Conservation (phyloP, 2,888 invertebrate species). For the Coelogynopora nodosa region DNA sequence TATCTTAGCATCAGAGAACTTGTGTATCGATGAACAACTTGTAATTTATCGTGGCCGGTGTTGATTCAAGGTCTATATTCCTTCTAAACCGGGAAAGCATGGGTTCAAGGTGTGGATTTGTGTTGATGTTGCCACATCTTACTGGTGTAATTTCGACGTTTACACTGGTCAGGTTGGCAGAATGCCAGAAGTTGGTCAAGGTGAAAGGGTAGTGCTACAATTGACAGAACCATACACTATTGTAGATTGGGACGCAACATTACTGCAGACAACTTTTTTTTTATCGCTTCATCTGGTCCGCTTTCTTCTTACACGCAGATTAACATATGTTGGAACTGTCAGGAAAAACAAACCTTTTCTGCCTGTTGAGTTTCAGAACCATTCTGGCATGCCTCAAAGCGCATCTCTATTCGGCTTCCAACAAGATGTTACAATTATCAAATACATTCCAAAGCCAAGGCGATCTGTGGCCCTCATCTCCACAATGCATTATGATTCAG, state of each 20-base stretch:
- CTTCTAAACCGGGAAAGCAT: too few species aligned
- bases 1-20: not conserved
- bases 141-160: too few species aligned
- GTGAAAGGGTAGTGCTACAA: not conserved
- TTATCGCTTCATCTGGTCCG: not conserved
- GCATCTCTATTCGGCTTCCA: not conserved
- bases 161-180: too few species aligned
- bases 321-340: not conserved
- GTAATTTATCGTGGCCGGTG: too few species aligned
- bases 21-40: too few species aligned
- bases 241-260: not conserved
- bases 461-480: slow-evolving; percentile 8
- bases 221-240: not conserved
- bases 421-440: not conserved
- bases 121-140: too few species aligned
- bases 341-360: not conserved
- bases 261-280: too few species aligned
- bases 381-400: not conserved
- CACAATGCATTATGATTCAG: slow-evolving; percentile 2
- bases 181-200: not conserved
- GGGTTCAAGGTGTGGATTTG: too few species aligned
- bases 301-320: not conserved
- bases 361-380: not conserved
- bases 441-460: slow-evolving; percentile 14
- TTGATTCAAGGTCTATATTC: too few species aligned